These are phyloP conservation scores for Axinella damicornis DNA, from an alignment of 37 sponge, comb jelly and placozoan species.

Conservation along the genomic window DNA sequence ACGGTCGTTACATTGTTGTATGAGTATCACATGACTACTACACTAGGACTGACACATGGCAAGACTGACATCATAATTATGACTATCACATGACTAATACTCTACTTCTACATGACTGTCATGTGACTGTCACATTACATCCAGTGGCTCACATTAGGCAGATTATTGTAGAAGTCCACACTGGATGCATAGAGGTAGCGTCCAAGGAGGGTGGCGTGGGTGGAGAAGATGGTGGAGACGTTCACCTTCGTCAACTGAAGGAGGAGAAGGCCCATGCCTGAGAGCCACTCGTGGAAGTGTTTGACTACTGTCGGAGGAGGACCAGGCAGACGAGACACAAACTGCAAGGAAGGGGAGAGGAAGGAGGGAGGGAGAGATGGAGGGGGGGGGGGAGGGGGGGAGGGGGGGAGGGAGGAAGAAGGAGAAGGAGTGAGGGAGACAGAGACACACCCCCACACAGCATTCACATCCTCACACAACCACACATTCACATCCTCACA, in stretches of 20 bases:
- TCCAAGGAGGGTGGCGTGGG: conserved; percentile 97
- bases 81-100: neutral
- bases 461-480: no score
- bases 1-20: neutral
- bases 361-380: no score
- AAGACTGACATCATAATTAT: no score
- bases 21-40: no score
- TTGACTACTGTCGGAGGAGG: conserved; percentile 76
- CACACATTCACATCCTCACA: no score
- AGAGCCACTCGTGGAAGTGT: conserved; percentile 98
- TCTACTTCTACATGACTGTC: neutral
- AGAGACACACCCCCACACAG: no score
- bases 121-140: neutral
- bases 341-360: conserved; percentile 41
- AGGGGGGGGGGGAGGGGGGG: no score
- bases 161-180: conserved; percentile 98
- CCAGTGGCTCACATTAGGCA: conserved; percentile 75
- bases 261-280: conserved; percentile 88
- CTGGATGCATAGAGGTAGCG: conserved; percentile 96
- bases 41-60: no score
- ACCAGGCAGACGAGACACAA: conserved; percentile 76
- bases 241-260: conserved; percentile 59
- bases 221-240: conserved; percentile 96
- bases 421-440: no score
- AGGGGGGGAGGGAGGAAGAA: no score